Conservation (phyloP, 2,888 invertebrate genomes). For the Agriotes lineatus region DNA sequence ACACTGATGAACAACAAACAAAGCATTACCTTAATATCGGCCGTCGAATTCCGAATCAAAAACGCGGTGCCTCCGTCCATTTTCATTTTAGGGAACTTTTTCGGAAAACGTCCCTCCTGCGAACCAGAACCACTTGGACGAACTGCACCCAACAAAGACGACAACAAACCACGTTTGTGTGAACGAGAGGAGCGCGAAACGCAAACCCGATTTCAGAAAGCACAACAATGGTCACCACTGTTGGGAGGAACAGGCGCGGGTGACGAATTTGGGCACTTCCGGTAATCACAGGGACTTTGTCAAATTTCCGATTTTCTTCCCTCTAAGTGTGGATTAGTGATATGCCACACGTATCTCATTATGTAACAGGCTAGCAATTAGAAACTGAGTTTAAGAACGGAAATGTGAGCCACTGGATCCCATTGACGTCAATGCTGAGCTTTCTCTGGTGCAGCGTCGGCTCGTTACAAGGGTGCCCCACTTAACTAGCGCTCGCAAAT, state of each 20-base stretch:
- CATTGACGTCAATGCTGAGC: conserved; percentile 59
- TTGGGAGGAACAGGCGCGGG: too few species aligned
- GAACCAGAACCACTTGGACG: background rate
- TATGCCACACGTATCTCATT: conserved; percentile 14
- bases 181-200: conserved; percentile 7
- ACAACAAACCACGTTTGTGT: conserved; percentile 17
- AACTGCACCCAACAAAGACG: conserved; percentile 16
- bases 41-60: background rate
- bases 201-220: conserved; percentile 9
- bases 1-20: background rate
- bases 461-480: conserved; percentile 37
- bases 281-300: background rate
- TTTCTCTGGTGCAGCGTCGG: conserved; percentile 46
- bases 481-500: background rate
- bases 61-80: conserved; percentile 15
- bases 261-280: too few species aligned
- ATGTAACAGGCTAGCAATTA: conserved; percentile 39
- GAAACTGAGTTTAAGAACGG: conserved; percentile 46
- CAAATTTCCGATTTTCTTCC: background rate
- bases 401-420: conserved; percentile 55
- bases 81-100: conserved; percentile 12
- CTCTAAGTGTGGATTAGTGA: background rate
- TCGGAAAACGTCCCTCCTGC: background rate
- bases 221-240: conserved; percentile 1
- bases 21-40: background rate